These are phyloP conservation scores for Mellilla xanthometata DNA, from an alignment of 2,888 invertebrate species.

Conservation along the genomic window DNA sequence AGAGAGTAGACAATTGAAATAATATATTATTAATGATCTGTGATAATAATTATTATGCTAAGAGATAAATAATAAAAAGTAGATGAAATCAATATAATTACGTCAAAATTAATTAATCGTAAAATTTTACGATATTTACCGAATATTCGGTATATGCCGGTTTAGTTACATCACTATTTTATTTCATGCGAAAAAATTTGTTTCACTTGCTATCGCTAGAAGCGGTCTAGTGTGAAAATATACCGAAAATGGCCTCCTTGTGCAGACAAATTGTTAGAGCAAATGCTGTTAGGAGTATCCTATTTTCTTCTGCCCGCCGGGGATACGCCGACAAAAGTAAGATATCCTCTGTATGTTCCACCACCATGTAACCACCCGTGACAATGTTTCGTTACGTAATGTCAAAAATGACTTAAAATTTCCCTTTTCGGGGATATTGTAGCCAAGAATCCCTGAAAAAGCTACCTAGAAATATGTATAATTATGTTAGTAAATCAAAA, in stretches of 20 bases:
- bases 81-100: no score
- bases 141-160: slow-evolving; percentile 2
- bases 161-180: slow-evolving; percentile 32
- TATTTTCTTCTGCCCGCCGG: slow-evolving; percentile 83
- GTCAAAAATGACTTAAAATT: slow-evolving; percentile 54
- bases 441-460: slow-evolving; percentile 10
- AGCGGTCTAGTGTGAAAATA: slow-evolving; percentile 69
- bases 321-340: slow-evolving; percentile 86
- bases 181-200: slow-evolving; percentile 32
- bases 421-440: slow-evolving; percentile 5
- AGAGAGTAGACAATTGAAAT: no score
- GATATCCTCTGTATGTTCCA: slow-evolving; percentile 41
- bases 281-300: slow-evolving; percentile 85
- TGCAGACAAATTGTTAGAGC: slow-evolving; percentile 87
- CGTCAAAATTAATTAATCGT: no score
- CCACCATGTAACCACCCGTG: slow-evolving; percentile 44
- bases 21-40: no score
- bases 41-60: no score
- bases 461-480: background rate
- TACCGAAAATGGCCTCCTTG: slow-evolving; percentile 87
- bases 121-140: no score
- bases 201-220: slow-evolving; percentile 73
- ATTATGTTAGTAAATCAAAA: background rate
- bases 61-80: no score
- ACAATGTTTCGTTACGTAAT: slow-evolving; percentile 78